These are phyloP conservation scores for Ispidina picta DNA, from an alignment of 2,797 vertebrate species.

Conservation along the genomic window DNA sequence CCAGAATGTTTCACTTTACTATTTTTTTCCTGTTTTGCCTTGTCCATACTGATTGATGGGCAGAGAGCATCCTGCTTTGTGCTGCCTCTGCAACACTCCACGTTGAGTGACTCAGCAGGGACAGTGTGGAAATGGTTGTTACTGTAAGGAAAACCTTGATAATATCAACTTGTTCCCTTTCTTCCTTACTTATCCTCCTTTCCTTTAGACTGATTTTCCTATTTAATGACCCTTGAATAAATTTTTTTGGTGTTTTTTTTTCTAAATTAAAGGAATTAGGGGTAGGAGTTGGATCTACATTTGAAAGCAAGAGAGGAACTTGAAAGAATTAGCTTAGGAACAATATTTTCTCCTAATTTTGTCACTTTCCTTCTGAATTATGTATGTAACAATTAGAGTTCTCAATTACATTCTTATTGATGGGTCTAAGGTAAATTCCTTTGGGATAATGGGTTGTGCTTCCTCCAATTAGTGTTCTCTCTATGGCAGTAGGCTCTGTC, in stretches of 20 bases:
- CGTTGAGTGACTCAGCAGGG: background rate
- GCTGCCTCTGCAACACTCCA: background rate
- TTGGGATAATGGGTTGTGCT: background rate
- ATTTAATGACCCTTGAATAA: background rate
- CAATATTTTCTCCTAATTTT: background rate
- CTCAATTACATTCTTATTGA: background rate
- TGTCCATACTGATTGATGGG: background rate
- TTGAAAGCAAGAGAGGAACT: background rate
- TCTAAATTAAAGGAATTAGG: background rate
- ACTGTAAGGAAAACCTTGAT: background rate
- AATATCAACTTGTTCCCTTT: background rate
- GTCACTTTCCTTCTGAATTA: background rate
- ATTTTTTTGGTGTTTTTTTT: background rate
- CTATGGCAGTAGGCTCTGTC: background rate
- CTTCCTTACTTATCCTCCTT: background rate
- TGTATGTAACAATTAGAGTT: background rate
- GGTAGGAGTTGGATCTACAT: background rate
- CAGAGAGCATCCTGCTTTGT: background rate
- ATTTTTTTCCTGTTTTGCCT: background rate
- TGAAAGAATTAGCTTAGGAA: background rate
- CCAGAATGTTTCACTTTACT: accelerated
- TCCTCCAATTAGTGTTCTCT: background rate
- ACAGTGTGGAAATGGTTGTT: background rate
- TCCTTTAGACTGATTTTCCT: background rate
- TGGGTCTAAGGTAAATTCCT: background rate